phyloP scores from a whole-genome alignment of 2,797 vertebrate species.

The Ptychobarbus kaznakovi region DNA sequence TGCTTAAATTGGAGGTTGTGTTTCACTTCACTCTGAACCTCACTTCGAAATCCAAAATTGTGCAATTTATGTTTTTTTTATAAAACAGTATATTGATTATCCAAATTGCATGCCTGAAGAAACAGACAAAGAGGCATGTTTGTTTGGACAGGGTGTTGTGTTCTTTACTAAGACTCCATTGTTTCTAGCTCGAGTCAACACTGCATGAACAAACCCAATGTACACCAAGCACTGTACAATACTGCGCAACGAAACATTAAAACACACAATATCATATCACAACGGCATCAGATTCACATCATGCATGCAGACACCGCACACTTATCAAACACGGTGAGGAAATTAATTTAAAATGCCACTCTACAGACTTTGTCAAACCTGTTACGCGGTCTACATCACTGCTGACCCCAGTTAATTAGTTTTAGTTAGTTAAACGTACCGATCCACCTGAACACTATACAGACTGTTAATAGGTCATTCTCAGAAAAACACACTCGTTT shows the following conservation, averaged over 20 bases:
- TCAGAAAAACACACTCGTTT: neutral
- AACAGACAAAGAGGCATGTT: neutral
- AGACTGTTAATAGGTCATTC: neutral
- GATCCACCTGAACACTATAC: neutral
- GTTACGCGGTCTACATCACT: neutral
- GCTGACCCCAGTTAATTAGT: neutral
- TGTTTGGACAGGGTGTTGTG: constrained; percentile 47
- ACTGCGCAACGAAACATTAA: constrained; percentile 29
- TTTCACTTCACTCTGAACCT: neutral
- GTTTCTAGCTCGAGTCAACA: constrained; percentile 33
- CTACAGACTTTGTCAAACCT: neutral
- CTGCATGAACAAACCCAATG: constrained; percentile 16
- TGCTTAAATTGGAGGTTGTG: too few relatives aligned
- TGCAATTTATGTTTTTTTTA: neutral
- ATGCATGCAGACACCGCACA: constrained; percentile 11
- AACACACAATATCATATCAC: constrained; percentile 23
- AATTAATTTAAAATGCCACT: neutral
- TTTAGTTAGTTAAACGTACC: constrained; percentile 1
- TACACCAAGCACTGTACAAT: constrained; percentile 19
- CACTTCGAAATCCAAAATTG: neutral
- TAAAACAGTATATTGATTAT: neutral
- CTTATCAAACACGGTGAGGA: neutral
- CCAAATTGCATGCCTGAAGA: neutral
- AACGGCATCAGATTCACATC: neutral
- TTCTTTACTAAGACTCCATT: constrained; percentile 39